Evolutionary conservation across 2,113 vertebrate genomes (phyloP), one percentile per base, ranked within the genome.

Genomic region (Notarius quadriscutis): DNA sequence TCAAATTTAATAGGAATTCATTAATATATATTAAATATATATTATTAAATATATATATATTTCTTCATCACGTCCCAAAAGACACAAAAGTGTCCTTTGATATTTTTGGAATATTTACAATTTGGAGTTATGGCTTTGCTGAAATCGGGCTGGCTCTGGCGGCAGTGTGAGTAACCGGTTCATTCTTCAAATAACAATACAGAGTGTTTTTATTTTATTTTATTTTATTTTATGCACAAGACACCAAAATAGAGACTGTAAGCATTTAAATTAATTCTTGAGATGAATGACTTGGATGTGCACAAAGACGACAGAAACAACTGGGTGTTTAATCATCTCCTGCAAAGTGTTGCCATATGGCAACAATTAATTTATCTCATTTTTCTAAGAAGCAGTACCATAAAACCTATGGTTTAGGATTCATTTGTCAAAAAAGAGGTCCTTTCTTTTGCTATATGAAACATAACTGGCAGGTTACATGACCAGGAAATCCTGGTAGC

Each of bases 111-210:
- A 84, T 67, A 86, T 71, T 51, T 62, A n/a, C 34, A n/a, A 78
- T 83, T 60, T 60, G 69, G n/a, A 57, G 80, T 75, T 65, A 99
- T 99, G 97, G 97, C 95, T 0, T 93, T 99, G 83, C 92, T 99
- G 94, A 98, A 95, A 95, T 97, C 97, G 1, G 98, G 97, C 85
- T 98, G 97, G 98, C 94, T 99, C 67, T 99, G 97, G 98, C 95
- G 98, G 89, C 97, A 99, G 91, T 97, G 98, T 99, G 92, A 99
- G 97, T 96, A 74, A 0, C 14, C 55, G 41, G 20, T 34, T 83
- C 27, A 30, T 78, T 22, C 55, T 55, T 51, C 18, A 48, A 25
- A 80, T 34, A 75, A 10, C 51, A 30, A 27, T 81, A 55, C 27
- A 67, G 60, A 60, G 53, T 41, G 41, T 41, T 41, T 41, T 41